A percentile compares a stretch with the other conserved stretches of the same genome.
Evolutionary conservation across 2,797 vertebrate genomes (phyloP).

Genomic region (Enteromius paludinosus): DNA sequence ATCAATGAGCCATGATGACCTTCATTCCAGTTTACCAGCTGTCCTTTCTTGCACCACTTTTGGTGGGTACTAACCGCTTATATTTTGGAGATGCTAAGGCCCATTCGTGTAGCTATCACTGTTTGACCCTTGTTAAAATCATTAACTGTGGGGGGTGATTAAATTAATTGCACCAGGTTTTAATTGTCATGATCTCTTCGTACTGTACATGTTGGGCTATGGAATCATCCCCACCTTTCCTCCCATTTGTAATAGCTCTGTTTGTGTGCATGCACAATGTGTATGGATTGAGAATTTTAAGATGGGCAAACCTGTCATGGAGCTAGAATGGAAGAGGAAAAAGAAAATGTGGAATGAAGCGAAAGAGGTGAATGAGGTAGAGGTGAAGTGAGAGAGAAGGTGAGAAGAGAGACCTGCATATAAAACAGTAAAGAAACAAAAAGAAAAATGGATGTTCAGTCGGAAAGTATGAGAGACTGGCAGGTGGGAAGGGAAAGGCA

Average conservation of each 20-base stretch:
- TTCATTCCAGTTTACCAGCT: neutral
- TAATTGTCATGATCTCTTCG: neutral
- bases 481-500: constrained; percentile 29
- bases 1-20: neutral
- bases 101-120: neutral
- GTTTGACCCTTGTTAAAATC: neutral
- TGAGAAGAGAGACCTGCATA: constrained; percentile 37
- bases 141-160: neutral
- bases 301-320: constrained; percentile 2
- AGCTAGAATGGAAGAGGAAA: neutral
- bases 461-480: constrained; percentile 25
- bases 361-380: constrained; percentile 32
- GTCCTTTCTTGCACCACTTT: neutral
- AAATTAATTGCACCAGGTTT: neutral
- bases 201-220: neutral
- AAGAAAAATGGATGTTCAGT: constrained; percentile 43
- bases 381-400: neutral
- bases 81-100: neutral
- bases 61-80: neutral
- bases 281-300: constrained; percentile 16
- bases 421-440: constrained; percentile 31
- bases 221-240: neutral
- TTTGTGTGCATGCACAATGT: neutral
- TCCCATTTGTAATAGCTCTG: constrained; percentile 10
- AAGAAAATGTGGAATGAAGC: constrained; percentile 14